These are phyloP conservation scores for Phalacrocorax carbo DNA, from an alignment of 2,113 vertebrate genomes.

Conservation along the genomic window DNA sequence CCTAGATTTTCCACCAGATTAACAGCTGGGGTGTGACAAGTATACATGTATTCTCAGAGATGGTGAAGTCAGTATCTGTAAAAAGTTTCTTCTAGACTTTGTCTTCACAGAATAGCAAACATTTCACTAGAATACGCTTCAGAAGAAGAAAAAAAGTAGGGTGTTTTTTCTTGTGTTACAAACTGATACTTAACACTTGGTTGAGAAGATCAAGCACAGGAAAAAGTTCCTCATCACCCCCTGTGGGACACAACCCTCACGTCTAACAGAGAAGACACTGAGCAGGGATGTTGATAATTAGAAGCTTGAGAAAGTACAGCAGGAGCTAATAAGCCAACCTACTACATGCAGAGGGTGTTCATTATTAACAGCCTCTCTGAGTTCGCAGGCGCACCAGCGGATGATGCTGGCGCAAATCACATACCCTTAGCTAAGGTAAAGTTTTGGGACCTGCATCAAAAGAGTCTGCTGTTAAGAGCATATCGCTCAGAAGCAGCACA, in stretches of 20 bases:
- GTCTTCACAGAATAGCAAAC: background rate
- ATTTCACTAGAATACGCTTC: background rate
- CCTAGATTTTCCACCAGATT: constrained; percentile 60
- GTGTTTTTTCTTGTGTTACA: background rate
- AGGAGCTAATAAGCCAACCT: background rate
- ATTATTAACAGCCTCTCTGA: background rate
- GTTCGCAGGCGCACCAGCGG: background rate
- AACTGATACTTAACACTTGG: background rate
- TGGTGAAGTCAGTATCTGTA: background rate
- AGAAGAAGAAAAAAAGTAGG: background rate
- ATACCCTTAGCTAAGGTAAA: background rate
- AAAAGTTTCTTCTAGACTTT: background rate
- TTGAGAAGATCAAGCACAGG: background rate
- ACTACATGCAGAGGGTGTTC: background rate
- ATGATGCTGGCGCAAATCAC: background rate
- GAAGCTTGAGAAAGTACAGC: background rate
- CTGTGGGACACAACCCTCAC: background rate
- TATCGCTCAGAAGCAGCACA: background rate
- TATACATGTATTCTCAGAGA: background rate
- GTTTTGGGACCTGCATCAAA: background rate
- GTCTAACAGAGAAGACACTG: background rate
- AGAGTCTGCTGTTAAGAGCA: background rate
- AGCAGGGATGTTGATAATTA: background rate
- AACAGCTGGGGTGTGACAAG: background rate
- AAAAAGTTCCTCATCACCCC: background rate